Conservation (phyloP, 2,797 vertebrate genomes). For the Margarornis squamiger region DNA sequence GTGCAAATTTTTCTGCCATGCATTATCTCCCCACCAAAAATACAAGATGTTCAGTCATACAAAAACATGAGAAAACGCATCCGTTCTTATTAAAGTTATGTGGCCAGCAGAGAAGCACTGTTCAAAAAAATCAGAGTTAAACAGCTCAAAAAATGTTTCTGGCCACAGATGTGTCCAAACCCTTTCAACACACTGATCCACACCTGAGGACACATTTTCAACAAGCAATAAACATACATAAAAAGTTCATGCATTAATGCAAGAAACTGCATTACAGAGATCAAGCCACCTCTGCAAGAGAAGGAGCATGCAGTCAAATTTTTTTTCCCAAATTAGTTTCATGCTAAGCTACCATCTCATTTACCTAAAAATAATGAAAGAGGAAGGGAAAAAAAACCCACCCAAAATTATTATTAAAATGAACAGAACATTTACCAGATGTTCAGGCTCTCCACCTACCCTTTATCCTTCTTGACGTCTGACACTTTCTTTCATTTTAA, state of each 20-base stretch:
- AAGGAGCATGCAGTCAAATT: background rate
- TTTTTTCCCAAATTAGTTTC: conserved; percentile 2
- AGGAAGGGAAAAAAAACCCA: background rate
- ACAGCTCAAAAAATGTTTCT: background rate
- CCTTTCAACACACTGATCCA: background rate
- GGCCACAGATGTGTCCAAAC: background rate
- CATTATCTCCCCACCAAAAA: background rate
- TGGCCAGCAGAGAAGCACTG: background rate
- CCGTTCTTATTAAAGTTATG: background rate
- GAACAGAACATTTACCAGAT: conserved; percentile 24
- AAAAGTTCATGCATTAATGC: background rate
- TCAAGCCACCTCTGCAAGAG: background rate
- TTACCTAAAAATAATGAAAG: conserved; percentile 21
- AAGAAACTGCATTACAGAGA: background rate
- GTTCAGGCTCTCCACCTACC: conserved; percentile 3
- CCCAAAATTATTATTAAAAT: conserved; percentile 16
- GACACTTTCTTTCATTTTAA: conserved; percentile 16
- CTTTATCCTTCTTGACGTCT: background rate
- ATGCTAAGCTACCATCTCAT: conserved; percentile 12
- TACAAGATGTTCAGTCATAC: background rate
- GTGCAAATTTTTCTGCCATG: background rate
- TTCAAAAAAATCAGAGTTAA: background rate
- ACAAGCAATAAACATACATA: background rate
- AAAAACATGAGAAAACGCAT: background rate
- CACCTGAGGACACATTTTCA: background rate